Base-by-base conservation (phyloP, 2,113 vertebrate species). In the Psammodynastes pulverulentus region DNA sequence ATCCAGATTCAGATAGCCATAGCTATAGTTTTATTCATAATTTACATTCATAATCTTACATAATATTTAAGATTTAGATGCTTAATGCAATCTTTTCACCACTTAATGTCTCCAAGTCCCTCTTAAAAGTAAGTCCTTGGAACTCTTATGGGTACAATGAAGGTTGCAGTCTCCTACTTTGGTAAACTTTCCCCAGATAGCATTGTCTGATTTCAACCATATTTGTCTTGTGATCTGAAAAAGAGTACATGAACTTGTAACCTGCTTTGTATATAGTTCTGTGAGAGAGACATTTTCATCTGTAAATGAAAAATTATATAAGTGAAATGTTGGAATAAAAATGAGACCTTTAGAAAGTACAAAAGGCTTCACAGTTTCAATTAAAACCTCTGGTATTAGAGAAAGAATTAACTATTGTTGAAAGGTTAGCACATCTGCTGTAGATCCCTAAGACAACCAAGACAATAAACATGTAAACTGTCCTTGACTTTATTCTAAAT, bases 361-460 rank as follows among this genome's bases (percentile, higher is more conserved):
- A 45, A 56, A 53, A 72, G 24, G 4, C 48, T 52, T 87, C 58
- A 34, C 24, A 46, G 19, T 84, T 48, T 24, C 58, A n/a, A 19
- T 88, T 84, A 84, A 43, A 89, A 29, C 67, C 23, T 62, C 43
- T 84, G n/a, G 34, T n/a, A n/a, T 45, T 43, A n/a, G 53, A 29
- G 26, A 19, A 56, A 48, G 86, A 89, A 92, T 79, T 72, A 49
- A 51, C 51, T 89, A 23, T 92, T 88, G 87, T 92, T 92, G 39
- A 29, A 84, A 54, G 19, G 54, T 48, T 29, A 49, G 26, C 51
- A 88, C 91, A 89, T 89, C 67, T 92, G 29, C 0, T 84, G n/a
- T 89, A 54, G 34, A 54, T 21, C 24, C n/a, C 23, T 3, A 39
- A 56, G 72, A 29, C 49, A 8, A 29, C 86, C 49, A 79, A 92